These are phyloP conservation scores for Urosaurus nigricauda DNA, from an alignment of 2,797 vertebrate species.

Conservation along the genomic window DNA sequence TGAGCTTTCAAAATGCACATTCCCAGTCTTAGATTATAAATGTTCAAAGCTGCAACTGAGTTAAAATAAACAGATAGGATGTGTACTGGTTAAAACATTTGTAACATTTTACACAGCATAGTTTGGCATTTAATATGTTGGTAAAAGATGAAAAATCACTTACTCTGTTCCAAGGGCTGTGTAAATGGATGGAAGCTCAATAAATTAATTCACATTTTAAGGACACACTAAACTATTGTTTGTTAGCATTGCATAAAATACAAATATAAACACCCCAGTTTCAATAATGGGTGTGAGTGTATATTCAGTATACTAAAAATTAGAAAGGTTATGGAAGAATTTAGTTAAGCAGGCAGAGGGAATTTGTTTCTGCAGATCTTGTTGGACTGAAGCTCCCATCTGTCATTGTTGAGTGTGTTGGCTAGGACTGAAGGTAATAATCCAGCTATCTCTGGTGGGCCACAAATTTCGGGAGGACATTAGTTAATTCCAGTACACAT, in stretches of 20 bases:
- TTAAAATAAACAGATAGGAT: not conserved
- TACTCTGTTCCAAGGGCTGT: not conserved
- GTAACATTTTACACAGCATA: not conserved
- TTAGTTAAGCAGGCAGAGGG: not conserved
- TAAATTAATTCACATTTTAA: not conserved
- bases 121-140: not conserved
- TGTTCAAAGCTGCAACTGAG: not conserved
- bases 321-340: not conserved
- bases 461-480: too few relatives aligned
- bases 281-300: not conserved
- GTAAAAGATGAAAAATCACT: not conserved
- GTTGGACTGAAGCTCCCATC: too few relatives aligned
- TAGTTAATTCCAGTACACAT: too few relatives aligned
- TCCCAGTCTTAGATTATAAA: not conserved
- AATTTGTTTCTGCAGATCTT: too few relatives aligned
- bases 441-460: too few relatives aligned
- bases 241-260: not conserved
- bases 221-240: not conserved
- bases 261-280: too few relatives aligned
- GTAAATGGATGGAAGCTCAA: not conserved
- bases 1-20: not conserved
- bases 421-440: too few relatives aligned
- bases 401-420: too few relatives aligned
- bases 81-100: not conserved
- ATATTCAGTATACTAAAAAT: not conserved